A percentile compares a stretch with the other conserved stretches of the same genome.
phyloP scores from a whole-genome alignment of 2,113 vertebrate species.

The Genyomyrus donnyi region DNA sequence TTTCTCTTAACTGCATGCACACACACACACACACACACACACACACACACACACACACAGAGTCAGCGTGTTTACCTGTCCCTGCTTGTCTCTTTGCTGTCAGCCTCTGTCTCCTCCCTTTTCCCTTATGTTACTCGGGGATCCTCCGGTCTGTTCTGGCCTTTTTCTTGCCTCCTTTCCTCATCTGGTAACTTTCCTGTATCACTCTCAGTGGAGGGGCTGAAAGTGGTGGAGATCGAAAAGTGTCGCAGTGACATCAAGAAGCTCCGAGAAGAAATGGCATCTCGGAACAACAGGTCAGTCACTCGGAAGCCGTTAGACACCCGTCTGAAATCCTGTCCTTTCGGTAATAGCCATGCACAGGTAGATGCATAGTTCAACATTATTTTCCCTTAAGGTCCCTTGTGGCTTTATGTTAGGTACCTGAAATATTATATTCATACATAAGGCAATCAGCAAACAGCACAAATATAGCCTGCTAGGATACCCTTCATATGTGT shows the following conservation, averaged over 20 bases:
- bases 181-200: conserved; percentile 23
- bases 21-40: background rate
- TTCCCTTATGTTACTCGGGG: background rate
- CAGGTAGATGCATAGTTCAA: background rate
- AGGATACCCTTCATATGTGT: background rate
- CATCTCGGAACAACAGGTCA: conserved; percentile 75
- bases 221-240: conserved; percentile 91
- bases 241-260: conserved; percentile 90
- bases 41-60: background rate
- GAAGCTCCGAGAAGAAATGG: conserved; percentile 84
- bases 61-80: background rate
- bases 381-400: background rate
- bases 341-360: background rate
- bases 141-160: background rate
- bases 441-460: background rate
- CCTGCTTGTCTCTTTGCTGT: background rate
- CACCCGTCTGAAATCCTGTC: background rate
- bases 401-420: background rate
- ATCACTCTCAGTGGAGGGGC: conserved; percentile 77
- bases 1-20: background rate
- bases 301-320: conserved; percentile 3
- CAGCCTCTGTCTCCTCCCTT: background rate
- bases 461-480: background rate
- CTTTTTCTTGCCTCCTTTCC: background rate
- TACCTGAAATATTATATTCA: background rate